These are phyloP conservation scores for Ceratina calcarata DNA, from an alignment of 1,140 invertebrate species.

Conservation along the genomic window DNA sequence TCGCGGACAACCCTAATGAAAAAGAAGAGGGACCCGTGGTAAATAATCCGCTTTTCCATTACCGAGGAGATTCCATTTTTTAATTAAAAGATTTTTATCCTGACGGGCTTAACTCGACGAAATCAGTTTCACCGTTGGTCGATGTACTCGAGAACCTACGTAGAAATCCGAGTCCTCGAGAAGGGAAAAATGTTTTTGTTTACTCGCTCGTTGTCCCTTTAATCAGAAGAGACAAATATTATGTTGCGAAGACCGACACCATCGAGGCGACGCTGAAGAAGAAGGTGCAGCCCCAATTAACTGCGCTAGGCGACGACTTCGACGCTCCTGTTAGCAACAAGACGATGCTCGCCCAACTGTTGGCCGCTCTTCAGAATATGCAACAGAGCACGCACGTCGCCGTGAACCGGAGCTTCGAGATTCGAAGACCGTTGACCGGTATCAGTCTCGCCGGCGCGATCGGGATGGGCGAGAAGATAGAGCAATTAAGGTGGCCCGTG, in stretches of 20 bases:
- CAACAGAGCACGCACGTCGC: conserved; percentile 86
- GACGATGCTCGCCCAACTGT: conserved; percentile 85
- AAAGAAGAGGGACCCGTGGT: conserved; percentile 5
- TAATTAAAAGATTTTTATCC: conserved; percentile 19
- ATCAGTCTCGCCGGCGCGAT: conserved; percentile 83
- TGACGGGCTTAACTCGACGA: not conserved
- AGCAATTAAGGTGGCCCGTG: conserved; percentile 87
- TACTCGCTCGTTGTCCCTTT: not conserved
- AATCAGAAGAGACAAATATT: not conserved
- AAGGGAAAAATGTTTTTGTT: not conserved
- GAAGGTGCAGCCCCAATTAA: conserved; percentile 85
- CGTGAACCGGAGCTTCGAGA: conserved; percentile 86
- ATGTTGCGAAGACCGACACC: conserved; percentile 76
- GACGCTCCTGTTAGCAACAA: conserved; percentile 88
- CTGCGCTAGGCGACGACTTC: conserved; percentile 86
- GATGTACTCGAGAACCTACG: too few relatives aligned
- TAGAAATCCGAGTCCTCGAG: too few relatives aligned
- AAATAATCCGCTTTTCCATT: conserved; percentile 13
- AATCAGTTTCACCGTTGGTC: not conserved
- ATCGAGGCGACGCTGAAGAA: conserved; percentile 83
- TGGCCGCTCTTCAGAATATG: conserved; percentile 84
- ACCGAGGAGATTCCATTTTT: conserved; percentile 17
- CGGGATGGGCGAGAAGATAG: conserved; percentile 81
- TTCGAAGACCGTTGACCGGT: conserved; percentile 85
- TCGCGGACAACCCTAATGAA: conserved; percentile 22